These are phyloP conservation scores for Eupithecia pulchellata DNA, from an alignment of 2,888 invertebrate genomes.

Conservation along the genomic window DNA sequence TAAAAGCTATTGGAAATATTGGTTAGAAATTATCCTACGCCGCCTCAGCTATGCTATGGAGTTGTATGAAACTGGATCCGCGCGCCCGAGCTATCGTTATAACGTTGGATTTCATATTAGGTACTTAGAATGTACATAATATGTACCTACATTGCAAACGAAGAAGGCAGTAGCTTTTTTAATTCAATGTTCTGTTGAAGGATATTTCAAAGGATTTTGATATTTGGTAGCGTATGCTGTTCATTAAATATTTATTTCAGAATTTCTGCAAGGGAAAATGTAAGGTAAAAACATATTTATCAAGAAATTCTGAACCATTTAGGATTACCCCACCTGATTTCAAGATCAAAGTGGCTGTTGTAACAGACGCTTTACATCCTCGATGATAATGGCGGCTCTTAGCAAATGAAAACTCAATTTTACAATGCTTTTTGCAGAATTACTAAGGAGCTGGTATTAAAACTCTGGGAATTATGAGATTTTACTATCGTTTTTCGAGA, in stretches of 20 bases:
- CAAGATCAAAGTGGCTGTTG: not conserved
- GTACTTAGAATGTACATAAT: too few relatives aligned
- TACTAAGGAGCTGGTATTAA: constrained; percentile 58
- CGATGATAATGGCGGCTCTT: constrained; percentile 59
- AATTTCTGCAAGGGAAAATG: too few relatives aligned
- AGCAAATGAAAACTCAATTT: constrained; percentile 78
- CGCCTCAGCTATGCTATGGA: constrained; percentile 1
- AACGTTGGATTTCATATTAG: not conserved
- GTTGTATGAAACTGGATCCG: not conserved
- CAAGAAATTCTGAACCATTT: not conserved
- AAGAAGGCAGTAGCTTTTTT: not conserved
- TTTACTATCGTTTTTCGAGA: constrained; percentile 4
- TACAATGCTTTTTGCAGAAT: constrained; percentile 73
- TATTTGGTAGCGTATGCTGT: not conserved
- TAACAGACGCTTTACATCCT: constrained; percentile 17
- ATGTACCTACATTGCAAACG: not conserved
- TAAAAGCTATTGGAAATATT: too few relatives aligned
- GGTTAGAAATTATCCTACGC: too few relatives aligned
- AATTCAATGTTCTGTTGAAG: not conserved
- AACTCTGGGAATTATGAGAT: constrained; percentile 44
- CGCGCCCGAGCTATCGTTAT: not conserved
- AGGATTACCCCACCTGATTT: not conserved
- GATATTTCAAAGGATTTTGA: too few relatives aligned
- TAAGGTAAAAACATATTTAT: too few relatives aligned
- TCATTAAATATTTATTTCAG: not conserved